Evolutionary conservation across 2,797 vertebrate species (phyloP), one percentile per base, ranked within the genome.

Genomic region (Sandelia bainsii): DNA sequence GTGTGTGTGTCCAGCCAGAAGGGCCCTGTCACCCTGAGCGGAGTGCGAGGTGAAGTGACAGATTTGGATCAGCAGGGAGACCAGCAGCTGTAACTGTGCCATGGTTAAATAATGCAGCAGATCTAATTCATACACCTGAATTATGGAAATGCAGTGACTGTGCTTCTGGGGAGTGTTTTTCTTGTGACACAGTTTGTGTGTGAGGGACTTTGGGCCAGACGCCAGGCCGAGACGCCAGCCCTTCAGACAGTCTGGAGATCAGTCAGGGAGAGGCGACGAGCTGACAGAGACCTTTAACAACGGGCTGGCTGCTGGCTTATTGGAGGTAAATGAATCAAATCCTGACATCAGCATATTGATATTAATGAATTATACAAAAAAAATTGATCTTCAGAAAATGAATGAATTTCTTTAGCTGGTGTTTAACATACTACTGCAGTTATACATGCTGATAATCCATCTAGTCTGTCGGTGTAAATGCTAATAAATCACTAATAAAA

Each of bases 91-190:
- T 57, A 65, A 79, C 81, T 78, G 80, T 85, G 87, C 67, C 79
- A 14, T 13, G 12, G 10, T 69, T 92, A 64, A 92, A 89, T 91
- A 87, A 91, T 89, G 77, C 54, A 92, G 77, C 79, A 58, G 62
- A 68, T 84, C 74, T 75, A 75, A 87, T 61, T 80, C 83, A 77
- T 52, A 60, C 75, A 81, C 69, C 82, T 90, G 83, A 88, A 82
- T 89, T 79, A 75, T 85, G 68, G 69, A 87, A 75, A 20, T 37
- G 8, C 53, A 49, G 69, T 1, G 58, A 0, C n/a, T 1, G 66
- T 42, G 68, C 77, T 81, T 77, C 66, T 10, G 4, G 59, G 68
- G 66, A 75, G n/a, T 13, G 8, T 72, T 82, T 69, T 79, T 12
- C 25, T 8, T 3, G 64, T 9, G 78, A 77, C 77, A 56, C 81